Base-by-base conservation (phyloP, 1,140 invertebrate genomes). In the Cylas formicarius region DNA sequence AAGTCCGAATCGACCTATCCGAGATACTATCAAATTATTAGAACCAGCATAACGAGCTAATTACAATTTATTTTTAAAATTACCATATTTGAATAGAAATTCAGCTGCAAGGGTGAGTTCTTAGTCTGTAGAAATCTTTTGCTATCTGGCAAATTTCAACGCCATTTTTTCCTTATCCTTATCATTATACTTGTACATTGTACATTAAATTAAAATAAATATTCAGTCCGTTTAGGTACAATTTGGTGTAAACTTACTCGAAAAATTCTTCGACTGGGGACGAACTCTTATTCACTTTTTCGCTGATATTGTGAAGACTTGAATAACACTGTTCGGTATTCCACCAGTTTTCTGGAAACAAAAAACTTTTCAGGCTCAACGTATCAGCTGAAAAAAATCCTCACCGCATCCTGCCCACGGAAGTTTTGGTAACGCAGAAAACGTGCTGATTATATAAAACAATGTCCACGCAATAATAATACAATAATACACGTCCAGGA, bases 401-500 rank as follows among this genome's bases (percentile, higher is more conserved):
- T 70, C 65, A 74, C 74, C 70, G 56, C 78, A 80, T 44, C 56
- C 59, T 18, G 68, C 58, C 77, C 78, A 80, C 17, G 75, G 75
- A 39, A 79, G 58, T 22, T 58, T 63, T 0, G 72, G 69, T 16
- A 64, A 18, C 11, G 53, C 62, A 1, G 62, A 52, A 45, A 79
- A 72, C 2, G 72, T 75, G 28, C 67, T 70, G 21, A 77, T 70
- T 10, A 80, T 62, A 47, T 79, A 80, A 50, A 77, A 77, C 19
- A 80, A 62, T 10, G 76, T 78, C 77, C 76, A 80, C 1, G 75
- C 69, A 14, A 78, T 78, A 26, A 80, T 78, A 16, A 80, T 70
- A 50, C 77, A 79, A 50, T 80, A 80, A 51, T 80, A 79, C 8
- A 78, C 66, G 49, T 80, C 75, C 13, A 84, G 69, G 27, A 82